These are phyloP conservation scores for Pantherophis vulpinus DNA, from an alignment of 2,797 vertebrate species.

Conservation along the genomic window DNA sequence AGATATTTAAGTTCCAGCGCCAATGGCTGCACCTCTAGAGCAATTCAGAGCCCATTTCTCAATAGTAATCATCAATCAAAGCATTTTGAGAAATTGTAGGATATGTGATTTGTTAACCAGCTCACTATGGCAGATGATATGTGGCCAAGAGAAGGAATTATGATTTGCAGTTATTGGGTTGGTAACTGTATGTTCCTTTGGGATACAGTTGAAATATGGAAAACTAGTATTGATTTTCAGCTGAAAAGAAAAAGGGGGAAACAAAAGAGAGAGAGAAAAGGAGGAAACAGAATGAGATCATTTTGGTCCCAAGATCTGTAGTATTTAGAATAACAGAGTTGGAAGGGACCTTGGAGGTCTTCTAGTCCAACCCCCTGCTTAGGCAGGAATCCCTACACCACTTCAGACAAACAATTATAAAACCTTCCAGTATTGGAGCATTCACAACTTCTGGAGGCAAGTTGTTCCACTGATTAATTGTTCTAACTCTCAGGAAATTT, in stretches of 20 bases:
- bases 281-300: background rate
- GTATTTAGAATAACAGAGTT: too few relatives aligned
- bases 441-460: too few relatives aligned
- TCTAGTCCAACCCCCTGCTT: too few relatives aligned
- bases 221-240: background rate
- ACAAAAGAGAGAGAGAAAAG: background rate
- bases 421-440: too few relatives aligned
- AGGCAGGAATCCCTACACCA: too few relatives aligned
- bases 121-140: background rate
- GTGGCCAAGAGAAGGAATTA: background rate
- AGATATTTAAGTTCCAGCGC: background rate
- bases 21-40: background rate
- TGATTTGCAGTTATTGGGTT: background rate
- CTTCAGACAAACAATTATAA: too few relatives aligned
- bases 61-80: background rate
- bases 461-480: too few relatives aligned
- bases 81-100: background rate
- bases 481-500: too few relatives aligned
- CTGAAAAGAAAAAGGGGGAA: background rate
- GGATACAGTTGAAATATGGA: background rate
- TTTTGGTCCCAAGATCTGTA: background rate
- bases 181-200: background rate
- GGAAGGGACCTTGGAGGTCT: too few relatives aligned
- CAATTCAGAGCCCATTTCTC: background rate
- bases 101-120: background rate